Conservation (phyloP, 2,113 vertebrate species). For the Serinus canaria region DNA sequence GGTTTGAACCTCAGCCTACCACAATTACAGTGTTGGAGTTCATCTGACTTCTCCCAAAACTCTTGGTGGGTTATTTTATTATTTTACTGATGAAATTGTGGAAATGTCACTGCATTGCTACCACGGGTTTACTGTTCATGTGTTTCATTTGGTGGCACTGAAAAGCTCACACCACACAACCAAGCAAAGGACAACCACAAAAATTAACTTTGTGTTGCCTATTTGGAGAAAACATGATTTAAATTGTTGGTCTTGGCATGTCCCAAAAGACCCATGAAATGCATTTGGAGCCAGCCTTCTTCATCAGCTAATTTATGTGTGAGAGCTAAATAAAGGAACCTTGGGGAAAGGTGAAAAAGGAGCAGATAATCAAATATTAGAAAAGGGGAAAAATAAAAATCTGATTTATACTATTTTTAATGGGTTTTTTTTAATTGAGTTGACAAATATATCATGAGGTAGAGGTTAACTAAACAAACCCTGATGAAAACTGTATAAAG, state of each 20-base stretch:
- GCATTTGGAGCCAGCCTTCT: constrained; percentile 32
- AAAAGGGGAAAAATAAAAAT: neutral
- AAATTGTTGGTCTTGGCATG: neutral
- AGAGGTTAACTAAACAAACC: constrained; percentile 50
- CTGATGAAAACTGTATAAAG: neutral
- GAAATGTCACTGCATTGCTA: neutral
- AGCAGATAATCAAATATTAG: constrained; percentile 31
- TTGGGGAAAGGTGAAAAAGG: constrained; percentile 34
- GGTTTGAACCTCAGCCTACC: constrained; percentile 8
- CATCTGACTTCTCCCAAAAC: neutral
- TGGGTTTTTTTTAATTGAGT: neutral
- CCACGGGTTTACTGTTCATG: neutral
- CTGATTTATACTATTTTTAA: constrained; percentile 29
- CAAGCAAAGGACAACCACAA: neutral
- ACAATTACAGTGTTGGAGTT: neutral
- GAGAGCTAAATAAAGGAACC: constrained; percentile 2
- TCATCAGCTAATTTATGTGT: constrained; percentile 20
- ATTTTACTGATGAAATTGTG: neutral
- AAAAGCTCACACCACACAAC: neutral
- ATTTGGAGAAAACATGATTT: neutral
- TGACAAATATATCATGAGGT: constrained; percentile 33
- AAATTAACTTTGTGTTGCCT: constrained; percentile 8
- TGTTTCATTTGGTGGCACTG: neutral
- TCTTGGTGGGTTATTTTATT: neutral
- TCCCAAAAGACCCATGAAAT: constrained; percentile 20